Conservation (phyloP, 1,140 invertebrate genomes). For the Lepeophtheirus salmonis region DNA sequence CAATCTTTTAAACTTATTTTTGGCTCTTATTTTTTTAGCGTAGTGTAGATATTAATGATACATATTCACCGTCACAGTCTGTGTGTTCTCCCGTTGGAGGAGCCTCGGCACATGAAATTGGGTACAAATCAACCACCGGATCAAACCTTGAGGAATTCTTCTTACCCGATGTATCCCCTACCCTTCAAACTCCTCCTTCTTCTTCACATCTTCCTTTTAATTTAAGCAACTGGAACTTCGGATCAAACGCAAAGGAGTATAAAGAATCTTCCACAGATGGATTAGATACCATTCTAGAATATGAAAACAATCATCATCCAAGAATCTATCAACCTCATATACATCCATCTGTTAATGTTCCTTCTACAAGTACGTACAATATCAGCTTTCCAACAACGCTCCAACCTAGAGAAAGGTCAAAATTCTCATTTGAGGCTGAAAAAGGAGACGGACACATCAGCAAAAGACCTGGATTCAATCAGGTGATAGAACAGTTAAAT, state of each 20-base stretch:
- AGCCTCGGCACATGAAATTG: not conserved
- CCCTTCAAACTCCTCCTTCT: not conserved
- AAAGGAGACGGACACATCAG: not conserved
- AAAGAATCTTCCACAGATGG: not conserved
- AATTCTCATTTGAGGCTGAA: not conserved
- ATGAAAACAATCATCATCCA: too few species aligned
- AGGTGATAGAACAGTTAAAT: not conserved
- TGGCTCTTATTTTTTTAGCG: not conserved
- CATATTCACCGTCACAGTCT: not conserved
- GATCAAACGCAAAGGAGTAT: too few species aligned
- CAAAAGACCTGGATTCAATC: not conserved
- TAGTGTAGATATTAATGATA: not conserved
- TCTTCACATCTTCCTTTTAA: not conserved
- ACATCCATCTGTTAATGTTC: too few species aligned
- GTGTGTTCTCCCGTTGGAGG: not conserved
- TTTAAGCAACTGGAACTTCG: not conserved
- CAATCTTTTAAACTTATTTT: not conserved
- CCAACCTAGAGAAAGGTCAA: not conserved
- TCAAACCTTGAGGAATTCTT: not conserved
- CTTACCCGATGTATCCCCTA: not conserved
- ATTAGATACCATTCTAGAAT: not conserved
- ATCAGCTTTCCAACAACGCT: constrained; percentile 11
- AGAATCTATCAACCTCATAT: too few species aligned
- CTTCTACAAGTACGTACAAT: too few species aligned
- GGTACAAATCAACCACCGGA: not conserved